Conservation (phyloP, 2,797 vertebrate genomes). For the Glossophaga mutica region DNA sequence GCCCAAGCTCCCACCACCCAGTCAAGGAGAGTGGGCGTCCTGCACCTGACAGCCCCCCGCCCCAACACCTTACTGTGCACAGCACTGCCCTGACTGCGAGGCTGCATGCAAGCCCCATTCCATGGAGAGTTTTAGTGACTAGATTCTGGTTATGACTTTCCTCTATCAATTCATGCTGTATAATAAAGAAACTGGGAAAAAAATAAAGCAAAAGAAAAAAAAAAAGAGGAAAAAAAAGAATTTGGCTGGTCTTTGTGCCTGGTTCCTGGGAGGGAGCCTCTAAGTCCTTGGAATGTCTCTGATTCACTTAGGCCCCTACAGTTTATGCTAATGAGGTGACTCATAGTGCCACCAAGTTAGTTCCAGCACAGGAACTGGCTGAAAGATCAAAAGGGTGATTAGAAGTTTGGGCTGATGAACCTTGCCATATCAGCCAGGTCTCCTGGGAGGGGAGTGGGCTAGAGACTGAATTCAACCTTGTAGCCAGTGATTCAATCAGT, state of each 20-base stretch:
- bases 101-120: background rate
- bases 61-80: too few species aligned
- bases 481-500: background rate
- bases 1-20: background rate
- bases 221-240: background rate
- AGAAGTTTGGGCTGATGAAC: background rate
- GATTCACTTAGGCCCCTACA: background rate
- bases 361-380: background rate
- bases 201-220: too few species aligned
- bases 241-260: background rate
- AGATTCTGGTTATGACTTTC: background rate
- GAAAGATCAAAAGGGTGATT: background rate
- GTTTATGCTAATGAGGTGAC: background rate
- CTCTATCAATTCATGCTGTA: background rate
- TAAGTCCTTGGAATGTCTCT: background rate
- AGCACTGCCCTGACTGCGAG: accelerated
- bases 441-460: background rate
- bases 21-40: background rate
- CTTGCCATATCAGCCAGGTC: background rate
- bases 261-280: background rate
- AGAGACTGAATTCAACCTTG: background rate
- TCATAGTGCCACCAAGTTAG: background rate
- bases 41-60: background rate
- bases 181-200: background rate
- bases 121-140: too few species aligned